Evolutionary conservation across 2,797 vertebrate genomes (phyloP), one percentile per base, ranked within the genome.

Genomic region (Fistularia commersonii): DNA sequence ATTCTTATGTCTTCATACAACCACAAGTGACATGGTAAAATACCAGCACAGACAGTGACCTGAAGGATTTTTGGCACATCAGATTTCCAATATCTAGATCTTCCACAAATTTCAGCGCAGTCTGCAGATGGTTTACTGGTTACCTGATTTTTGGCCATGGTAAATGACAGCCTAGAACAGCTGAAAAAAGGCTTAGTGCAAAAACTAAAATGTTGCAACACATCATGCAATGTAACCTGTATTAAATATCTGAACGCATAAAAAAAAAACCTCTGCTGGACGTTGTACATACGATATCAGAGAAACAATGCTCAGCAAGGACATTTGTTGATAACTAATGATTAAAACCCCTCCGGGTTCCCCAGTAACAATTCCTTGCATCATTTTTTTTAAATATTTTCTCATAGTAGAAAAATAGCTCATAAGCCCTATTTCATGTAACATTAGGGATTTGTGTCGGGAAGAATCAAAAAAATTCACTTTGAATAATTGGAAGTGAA

Each of bases 361-460:
- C 11, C 48, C 43, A 51, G 64, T 74, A 81, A 51, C 75, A 57
- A 65, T 50, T 64, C 47, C 69, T 81, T 60, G 72, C 13, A 77
- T 70, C 68, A 64, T 64, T 54, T 72, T 76, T 40, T 69, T 73
- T 51, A 33, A 0, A 74, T 69, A 77, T 70, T 81, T 79, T 74
- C 51, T 66, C 45, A 76, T 51, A 66, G 76, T 88, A 89, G 41
- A 88, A 89, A 89, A 89, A 88, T 88, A 89, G 74, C 66, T 84
- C 48, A 60, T 73, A 45, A 64, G 77, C 66, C 61, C 61, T 63
- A 69, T 76, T 51, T 45, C 82, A 82, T 45, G 6, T 55, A 79
- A 76, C 77, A 78, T 59, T 50, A 47, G 63, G 69, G 64, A 76
- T 80, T 72, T 69, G 64, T 57, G 66, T 80, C 52, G 51, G 53